These are phyloP conservation scores for Rissa tridactyla DNA, from an alignment of 2,113 vertebrate genomes.

Conservation along the genomic window DNA sequence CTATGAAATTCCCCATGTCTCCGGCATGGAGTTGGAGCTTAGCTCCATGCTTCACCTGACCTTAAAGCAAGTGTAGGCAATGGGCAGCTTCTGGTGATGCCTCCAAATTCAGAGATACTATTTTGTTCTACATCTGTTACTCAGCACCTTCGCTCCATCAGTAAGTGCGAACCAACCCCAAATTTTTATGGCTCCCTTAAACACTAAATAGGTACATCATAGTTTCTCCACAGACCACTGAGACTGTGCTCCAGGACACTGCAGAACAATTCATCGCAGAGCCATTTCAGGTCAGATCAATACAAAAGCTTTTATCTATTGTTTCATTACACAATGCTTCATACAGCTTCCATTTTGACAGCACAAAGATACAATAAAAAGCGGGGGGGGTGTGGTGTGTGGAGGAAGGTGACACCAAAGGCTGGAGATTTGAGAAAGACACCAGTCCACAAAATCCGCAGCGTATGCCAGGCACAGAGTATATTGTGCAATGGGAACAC, in stretches of 20 bases:
- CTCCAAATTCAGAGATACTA: neutral
- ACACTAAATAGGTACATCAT: neutral
- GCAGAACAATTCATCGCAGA: neutral
- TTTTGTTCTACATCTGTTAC: neutral
- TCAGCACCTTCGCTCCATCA: neutral
- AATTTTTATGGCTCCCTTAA: neutral
- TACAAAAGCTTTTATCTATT: neutral
- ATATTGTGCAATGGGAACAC: neutral
- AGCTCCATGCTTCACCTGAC: neutral
- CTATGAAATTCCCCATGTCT: neutral
- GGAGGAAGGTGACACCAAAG: neutral
- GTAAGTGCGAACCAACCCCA: neutral
- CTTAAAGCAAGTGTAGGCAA: neutral
- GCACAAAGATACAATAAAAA: neutral
- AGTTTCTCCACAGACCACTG: neutral
- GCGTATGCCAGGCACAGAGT: neutral
- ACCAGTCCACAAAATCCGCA: neutral
- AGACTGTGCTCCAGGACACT: neutral
- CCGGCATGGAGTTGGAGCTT: neutral
- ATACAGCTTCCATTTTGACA: neutral
- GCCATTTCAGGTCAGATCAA: neutral
- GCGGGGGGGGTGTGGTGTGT: too few species aligned
- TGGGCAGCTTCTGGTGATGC: neutral
- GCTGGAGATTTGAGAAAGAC: neutral
- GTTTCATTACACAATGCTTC: neutral